A percentile compares a stretch with the other conserved stretches of the same genome.
Evolutionary conservation across 35 echinoderm and acorn worm genomes (phyloP).

Genomic region (Chiridota heheva): DNA sequence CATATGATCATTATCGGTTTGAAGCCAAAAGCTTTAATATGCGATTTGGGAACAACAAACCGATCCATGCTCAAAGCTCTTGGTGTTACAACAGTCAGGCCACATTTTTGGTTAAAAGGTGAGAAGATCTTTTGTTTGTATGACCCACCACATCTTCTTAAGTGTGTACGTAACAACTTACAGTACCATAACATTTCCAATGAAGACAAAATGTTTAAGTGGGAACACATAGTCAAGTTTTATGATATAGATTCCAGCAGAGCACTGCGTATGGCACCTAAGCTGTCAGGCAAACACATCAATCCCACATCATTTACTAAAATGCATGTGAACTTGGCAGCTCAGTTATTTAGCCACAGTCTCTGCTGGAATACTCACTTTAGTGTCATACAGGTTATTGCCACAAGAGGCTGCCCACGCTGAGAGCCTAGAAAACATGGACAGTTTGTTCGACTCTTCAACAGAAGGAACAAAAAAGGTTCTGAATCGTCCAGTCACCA

Average conservation of each 20-base stretch:
- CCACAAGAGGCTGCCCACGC: conserved; percentile 1
- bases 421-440: not conserved
- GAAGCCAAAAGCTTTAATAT: not conserved
- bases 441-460: conserved; percentile 10
- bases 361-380: not conserved
- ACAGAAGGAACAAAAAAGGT: not conserved
- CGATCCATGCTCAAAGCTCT: not conserved
- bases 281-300: conserved; percentile 16
- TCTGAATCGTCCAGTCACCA: not conserved
- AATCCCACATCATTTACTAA: not conserved
- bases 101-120: too few species aligned
- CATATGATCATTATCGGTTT: not conserved
- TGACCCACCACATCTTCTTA: conserved; percentile 14
- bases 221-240: conserved; percentile 11
- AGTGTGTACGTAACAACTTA: not conserved
- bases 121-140: conserved; percentile 5
- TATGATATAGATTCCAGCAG: not conserved
- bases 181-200: too few species aligned
- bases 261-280: conserved; percentile 11
- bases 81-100: not conserved
- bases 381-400: not conserved
- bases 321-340: not conserved
- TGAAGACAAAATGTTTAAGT: not conserved
- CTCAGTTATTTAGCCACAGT: not conserved
- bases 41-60: not conserved